Evolutionary conservation across 2,113 vertebrate species (phyloP).

Genomic region (Catharus bicknelli): DNA sequence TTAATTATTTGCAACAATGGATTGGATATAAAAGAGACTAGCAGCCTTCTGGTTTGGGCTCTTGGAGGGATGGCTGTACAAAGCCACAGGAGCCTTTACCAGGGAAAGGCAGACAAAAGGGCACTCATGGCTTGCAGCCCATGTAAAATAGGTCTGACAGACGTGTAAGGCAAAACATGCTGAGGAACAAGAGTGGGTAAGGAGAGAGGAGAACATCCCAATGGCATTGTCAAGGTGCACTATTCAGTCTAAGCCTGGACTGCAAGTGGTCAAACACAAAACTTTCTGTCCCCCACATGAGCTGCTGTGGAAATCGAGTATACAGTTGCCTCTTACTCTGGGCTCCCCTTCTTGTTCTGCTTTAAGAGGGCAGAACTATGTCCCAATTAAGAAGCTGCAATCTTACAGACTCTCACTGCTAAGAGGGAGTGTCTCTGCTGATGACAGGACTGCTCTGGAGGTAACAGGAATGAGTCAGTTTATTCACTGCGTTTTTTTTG

Average conservation of each 20-base stretch:
- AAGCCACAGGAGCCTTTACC: neutral
- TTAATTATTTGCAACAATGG: neutral
- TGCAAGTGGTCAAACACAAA: neutral
- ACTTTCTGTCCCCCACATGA: rapidly evolving
- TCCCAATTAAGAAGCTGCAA: neutral
- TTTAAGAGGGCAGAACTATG: neutral
- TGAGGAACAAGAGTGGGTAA: neutral
- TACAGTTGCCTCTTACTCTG: neutral
- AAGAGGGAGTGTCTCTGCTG: slow-evolving; percentile 19
- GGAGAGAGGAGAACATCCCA: neutral
- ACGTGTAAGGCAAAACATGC: neutral
- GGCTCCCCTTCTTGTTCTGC: neutral
- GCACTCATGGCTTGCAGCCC: neutral
- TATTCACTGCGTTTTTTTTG: neutral
- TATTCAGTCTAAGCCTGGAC: neutral
- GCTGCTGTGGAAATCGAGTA: neutral
- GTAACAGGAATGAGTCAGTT: neutral
- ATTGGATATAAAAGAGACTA: neutral
- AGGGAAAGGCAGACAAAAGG: neutral
- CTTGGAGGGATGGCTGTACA: neutral
- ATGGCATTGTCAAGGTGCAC: neutral
- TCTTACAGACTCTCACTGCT: neutral
- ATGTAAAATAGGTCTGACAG: neutral
- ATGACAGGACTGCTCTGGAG: neutral
- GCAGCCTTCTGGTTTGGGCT: neutral